A percentile compares a stretch with the other conserved stretches of the same genome.
phyloP scores from a whole-genome alignment of 2,888 invertebrate genomes.

The Pristionchus mayeri region DNA sequence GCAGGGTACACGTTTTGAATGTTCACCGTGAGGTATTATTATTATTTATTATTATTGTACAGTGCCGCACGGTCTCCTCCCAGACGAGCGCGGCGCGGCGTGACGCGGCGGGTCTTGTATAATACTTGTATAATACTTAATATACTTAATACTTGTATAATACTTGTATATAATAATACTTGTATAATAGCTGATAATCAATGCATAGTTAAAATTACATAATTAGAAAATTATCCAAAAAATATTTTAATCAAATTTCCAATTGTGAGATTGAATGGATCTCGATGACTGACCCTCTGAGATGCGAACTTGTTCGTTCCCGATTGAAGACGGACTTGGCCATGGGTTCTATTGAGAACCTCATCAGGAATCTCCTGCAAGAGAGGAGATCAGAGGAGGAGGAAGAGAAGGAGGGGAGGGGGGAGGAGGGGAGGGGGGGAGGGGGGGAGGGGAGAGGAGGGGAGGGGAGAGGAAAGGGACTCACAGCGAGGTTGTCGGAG shows the following conservation, averaged over 20 bases:
- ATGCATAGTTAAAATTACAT: too few species aligned
- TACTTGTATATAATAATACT: background rate
- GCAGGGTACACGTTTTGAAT: too few species aligned
- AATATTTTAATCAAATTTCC: background rate
- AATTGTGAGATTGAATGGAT: background rate
- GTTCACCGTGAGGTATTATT: too few species aligned
- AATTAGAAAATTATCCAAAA: background rate
- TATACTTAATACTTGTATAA: background rate
- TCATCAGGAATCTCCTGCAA: constrained; percentile 76
- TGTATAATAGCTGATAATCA: too few species aligned
- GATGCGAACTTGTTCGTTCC: constrained; percentile 74
- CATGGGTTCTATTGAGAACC: constrained; percentile 69
- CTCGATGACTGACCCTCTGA: constrained; percentile 52
- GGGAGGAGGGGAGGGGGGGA: background rate
- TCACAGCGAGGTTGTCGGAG: constrained; percentile 71
- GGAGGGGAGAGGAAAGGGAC: background rate
- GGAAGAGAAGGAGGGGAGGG: background rate
- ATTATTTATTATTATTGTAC: too few species aligned
- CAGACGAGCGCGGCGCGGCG: too few species aligned
- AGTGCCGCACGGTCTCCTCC: too few species aligned
- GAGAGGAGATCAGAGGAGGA: background rate
- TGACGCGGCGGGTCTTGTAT: too few species aligned
- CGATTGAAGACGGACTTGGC: constrained; percentile 76
- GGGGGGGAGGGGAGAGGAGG: background rate
- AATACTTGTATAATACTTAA: too few species aligned